Evolutionary conservation across 2,888 invertebrate genomes (phyloP).

Genomic region (Philonicus albiceps): DNA sequence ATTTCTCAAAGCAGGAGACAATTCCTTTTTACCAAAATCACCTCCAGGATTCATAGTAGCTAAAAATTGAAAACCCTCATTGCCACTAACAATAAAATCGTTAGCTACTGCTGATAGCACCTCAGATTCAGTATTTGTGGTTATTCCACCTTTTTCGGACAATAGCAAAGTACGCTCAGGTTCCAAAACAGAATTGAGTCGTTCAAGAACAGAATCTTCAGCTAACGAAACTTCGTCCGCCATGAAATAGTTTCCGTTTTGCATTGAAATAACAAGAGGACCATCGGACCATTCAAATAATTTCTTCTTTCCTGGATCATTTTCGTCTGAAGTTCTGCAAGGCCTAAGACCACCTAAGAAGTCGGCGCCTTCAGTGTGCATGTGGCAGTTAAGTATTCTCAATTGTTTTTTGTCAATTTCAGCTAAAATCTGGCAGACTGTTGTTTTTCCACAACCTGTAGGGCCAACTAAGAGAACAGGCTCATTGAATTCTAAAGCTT

Average conservation of each 20-base stretch:
- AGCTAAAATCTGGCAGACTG: slow-evolving; percentile 89
- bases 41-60: slow-evolving; percentile 99
- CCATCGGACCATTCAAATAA: slow-evolving; percentile 99
- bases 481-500: slow-evolving; percentile 90
- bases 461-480: slow-evolving; percentile 96
- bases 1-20: slow-evolving; percentile 96
- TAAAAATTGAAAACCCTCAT: slow-evolving; percentile 85
- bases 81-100: slow-evolving; percentile 71
- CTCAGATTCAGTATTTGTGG: slow-evolving; percentile 61
- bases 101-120: slow-evolving; percentile 53
- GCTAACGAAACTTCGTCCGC: slow-evolving; percentile 99
- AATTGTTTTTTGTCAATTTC: slow-evolving; percentile 72
- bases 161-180: slow-evolving; percentile 90
- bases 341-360: slow-evolving; percentile 96
- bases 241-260: slow-evolving; percentile 84
- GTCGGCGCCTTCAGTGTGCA: slow-evolving; percentile 98
- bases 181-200: slow-evolving; percentile 94
- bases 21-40: slow-evolving; percentile 98
- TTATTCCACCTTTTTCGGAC: slow-evolving; percentile 84
- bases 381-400: slow-evolving; percentile 93
- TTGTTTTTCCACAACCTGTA: slow-evolving; percentile 98
- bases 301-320: slow-evolving; percentile 52
- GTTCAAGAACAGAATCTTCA: slow-evolving; percentile 96
- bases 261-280: slow-evolving; percentile 91
- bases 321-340: slow-evolving; percentile 66